phyloP scores from a whole-genome alignment of 2,888 invertebrate genomes.

The Plutella xylostella region DNA sequence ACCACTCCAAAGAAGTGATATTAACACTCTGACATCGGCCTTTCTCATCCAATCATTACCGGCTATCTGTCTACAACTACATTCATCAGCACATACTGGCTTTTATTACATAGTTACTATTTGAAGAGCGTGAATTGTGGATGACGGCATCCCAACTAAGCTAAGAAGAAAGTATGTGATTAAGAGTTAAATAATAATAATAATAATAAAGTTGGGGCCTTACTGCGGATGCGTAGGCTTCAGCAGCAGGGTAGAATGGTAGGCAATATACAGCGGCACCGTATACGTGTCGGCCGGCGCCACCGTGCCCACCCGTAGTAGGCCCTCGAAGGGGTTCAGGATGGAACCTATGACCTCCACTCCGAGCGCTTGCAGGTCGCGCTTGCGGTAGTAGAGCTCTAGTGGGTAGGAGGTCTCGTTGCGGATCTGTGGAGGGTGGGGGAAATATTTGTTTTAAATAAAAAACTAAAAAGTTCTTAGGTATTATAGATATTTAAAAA shows the following conservation, averaged over 20 bases:
- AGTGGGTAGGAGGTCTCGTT: slow-evolving; percentile 84
- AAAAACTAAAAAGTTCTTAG: not conserved
- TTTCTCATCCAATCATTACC: no score
- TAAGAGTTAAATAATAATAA: no score
- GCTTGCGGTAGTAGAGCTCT: slow-evolving; percentile 80
- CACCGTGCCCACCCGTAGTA: slow-evolving; percentile 77
- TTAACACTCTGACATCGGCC: no score
- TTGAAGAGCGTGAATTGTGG: no score
- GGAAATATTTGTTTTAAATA: not conserved
- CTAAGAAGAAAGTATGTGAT: no score
- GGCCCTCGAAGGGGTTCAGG: slow-evolving; percentile 81
- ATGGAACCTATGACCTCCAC: slow-evolving; percentile 73
- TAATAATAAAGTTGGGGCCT: slow-evolving; percentile 31
- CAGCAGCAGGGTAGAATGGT: slow-evolving; percentile 81
- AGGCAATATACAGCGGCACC: slow-evolving; percentile 83
- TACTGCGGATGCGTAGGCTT: slow-evolving; percentile 81
- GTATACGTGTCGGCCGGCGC: slow-evolving; percentile 81
- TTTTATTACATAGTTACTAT: no score
- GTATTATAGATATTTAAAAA: no score
- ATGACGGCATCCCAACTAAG: no score
- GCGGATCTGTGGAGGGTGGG: slow-evolving; percentile 62
- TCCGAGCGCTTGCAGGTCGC: slow-evolving; percentile 75
- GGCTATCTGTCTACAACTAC: no score
- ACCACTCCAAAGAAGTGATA: no score
- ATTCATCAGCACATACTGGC: no score